Base-by-base conservation (phyloP, 2,888 invertebrate genomes). In the Leucoma salicis region DNA sequence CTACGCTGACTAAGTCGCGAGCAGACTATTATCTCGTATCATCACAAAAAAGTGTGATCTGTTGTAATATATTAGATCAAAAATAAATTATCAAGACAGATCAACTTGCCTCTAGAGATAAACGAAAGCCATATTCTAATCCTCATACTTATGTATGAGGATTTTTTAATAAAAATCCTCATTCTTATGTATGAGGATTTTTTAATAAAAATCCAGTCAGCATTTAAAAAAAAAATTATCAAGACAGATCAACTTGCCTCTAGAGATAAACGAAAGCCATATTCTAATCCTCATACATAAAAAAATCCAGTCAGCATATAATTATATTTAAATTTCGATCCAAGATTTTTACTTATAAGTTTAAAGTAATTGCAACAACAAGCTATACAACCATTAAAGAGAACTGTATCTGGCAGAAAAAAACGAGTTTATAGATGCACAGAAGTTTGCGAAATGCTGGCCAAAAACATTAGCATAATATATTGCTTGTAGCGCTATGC, bases 331-430 rank as follows among this genome's bases (percentile, higher is more conserved):
- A 50, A 71, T 61, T 53, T 57, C 51, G 56, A 46, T n/a, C 49
- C 25, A 48, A 48, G 53, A 52, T 42, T 46, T 61, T 54, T 63
- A 66, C 73, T 75, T 69, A 71, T 67, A 77, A 76, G 74, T 78
- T 78, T 71, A 76, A 77, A 76, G 57, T 57, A 68, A 73, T 68
- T 68, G 70, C 66, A 72, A 71, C 67, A 70, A 75, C 71, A 68
- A 70, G 73, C 75, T 75, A 81, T 81, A 82, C 82, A 80, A 74
- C 80, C 80, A 83, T 82, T 81, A 78, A 78, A 69, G 74, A 66
- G 61, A 63, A 66, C 65, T 70, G 69, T 63, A 66, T 70, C 61
- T 63, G 65, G 68, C 70, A 67, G 69, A 66, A 75, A 75, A 76
- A 76, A 75, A 66, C 63, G 51, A 67, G 70, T 71, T 69, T 65